Conservation (phyloP, 2,113 vertebrate species). For the Nansenia antarctica region DNA sequence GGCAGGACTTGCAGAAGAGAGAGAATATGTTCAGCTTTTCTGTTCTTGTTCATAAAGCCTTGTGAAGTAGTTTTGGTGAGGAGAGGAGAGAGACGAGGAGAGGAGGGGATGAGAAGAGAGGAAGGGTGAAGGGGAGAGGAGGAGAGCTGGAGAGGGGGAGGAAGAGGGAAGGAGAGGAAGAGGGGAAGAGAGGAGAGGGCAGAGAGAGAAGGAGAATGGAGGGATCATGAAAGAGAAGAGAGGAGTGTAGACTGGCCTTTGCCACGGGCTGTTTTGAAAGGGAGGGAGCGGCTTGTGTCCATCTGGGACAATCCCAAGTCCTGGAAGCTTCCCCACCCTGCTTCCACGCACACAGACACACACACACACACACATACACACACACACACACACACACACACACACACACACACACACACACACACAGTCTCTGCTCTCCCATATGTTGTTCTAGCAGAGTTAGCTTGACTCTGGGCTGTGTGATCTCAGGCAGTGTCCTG, state of each 20-base stretch:
- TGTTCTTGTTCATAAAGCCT: background rate
- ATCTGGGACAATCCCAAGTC: slow-evolving; percentile 71
- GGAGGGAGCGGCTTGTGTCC: slow-evolving; percentile 68
- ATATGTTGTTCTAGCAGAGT: background rate
- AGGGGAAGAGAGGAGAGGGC: background rate
- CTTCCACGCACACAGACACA: slow-evolving; percentile 58
- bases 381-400: too few species aligned
- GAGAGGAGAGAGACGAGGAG: slow-evolving; percentile 12
- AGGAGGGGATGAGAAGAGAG: background rate
- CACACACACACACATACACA: too few species aligned
- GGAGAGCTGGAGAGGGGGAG: background rate
- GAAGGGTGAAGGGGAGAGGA: slow-evolving; percentile 7
- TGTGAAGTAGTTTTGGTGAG: slow-evolving; percentile 4
- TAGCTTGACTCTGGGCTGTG: background rate
- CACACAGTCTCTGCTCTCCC: too few species aligned
- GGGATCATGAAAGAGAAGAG: background rate
- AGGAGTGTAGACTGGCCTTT: background rate
- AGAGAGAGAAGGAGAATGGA: background rate
- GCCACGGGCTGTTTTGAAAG: slow-evolving; percentile 56
- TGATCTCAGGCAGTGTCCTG: background rate
- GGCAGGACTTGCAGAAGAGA: background rate
- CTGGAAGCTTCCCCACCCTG: slow-evolving; percentile 67
- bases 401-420: too few species aligned
- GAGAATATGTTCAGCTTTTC: slow-evolving; percentile 8
- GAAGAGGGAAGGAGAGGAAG: background rate